Conservation (phyloP, 2,113 vertebrate species). For the Muntiacus muntjak region DNA sequence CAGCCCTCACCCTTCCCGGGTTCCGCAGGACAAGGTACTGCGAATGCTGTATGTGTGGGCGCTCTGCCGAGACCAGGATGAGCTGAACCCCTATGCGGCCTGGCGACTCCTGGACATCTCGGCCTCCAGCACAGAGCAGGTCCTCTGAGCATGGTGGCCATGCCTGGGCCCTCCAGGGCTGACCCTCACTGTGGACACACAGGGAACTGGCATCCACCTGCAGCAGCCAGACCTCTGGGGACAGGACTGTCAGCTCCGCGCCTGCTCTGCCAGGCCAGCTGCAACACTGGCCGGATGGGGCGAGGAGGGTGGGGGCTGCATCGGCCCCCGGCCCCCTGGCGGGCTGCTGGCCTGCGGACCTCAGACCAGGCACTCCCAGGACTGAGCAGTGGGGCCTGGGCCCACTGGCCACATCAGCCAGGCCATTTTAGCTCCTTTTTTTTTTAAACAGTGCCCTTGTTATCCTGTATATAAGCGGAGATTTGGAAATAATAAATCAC, state of each 20-base stretch:
- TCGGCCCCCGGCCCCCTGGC: neutral
- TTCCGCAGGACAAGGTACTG: constrained; percentile 91
- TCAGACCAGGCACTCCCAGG: neutral
- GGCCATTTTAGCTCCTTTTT: neutral
- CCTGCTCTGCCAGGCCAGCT: neutral
- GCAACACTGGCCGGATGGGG: neutral
- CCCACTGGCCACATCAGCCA: neutral
- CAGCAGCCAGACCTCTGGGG: neutral
- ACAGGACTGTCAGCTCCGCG: neutral
- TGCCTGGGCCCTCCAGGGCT: neutral
- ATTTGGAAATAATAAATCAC: constrained; percentile 65
- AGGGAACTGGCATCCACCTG: neutral
- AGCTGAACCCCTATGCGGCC: constrained; percentile 91
- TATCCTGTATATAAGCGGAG: constrained; percentile 30
- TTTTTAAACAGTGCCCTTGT: constrained; percentile 8
- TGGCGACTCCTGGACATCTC: constrained; percentile 97
- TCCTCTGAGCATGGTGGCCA: constrained; percentile 82
- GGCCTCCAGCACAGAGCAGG: constrained; percentile 93
- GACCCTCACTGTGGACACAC: neutral
- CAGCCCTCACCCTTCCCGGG: neutral
- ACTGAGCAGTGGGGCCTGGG: neutral
- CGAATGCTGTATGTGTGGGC: constrained; percentile 97
- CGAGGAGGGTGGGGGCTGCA: neutral
- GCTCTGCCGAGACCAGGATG: constrained; percentile 94
- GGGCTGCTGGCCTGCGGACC: neutral